A percentile compares a stretch with the other conserved stretches of the same genome.
phyloP scores from a whole-genome alignment of 2,113 vertebrate genomes.

The Oryctolagus cuniculus region mOryCun1.1 NC_091433.1:163865501-163866000 shows the following conservation, averaged over 20 bases:
- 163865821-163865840: background rate
- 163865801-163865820: background rate
- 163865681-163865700: background rate
- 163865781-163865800: background rate
- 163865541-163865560: background rate
- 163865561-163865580: background rate
- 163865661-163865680: background rate
- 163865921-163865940: background rate
- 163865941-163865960: background rate
- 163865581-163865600: background rate
- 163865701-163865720: background rate
- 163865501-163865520: background rate
- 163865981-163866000: background rate
- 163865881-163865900: background rate
- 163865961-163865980: background rate
- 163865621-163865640: background rate
- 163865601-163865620: background rate
- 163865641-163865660: background rate
- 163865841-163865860: background rate
- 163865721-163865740: background rate
- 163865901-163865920: background rate
- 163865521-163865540: background rate
- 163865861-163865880: slow-evolving; percentile 30
- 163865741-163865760: slow-evolving; percentile 31
- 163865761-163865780: background rate